A percentile compares a stretch with the other conserved stretches of the same genome.
These are phyloP conservation scores for Gnatocerus cornutus DNA, from an alignment of 2,888 invertebrate species.

Conservation along the genomic window DNA sequence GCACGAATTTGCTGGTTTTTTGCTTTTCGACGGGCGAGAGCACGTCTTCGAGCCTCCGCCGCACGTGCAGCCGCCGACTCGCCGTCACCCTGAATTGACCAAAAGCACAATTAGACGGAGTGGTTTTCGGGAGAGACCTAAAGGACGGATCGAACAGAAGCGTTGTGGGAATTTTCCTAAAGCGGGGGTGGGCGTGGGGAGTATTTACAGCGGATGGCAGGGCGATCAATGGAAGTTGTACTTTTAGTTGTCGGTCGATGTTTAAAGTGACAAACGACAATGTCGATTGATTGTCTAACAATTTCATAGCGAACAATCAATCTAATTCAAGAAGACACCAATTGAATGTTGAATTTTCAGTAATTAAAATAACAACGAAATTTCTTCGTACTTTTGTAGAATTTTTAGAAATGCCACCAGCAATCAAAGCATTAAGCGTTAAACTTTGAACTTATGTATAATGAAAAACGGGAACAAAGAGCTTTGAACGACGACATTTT, in stretches of 20 bases:
- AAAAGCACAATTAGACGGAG: too few species aligned
- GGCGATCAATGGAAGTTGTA: not conserved
- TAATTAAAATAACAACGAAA: too few species aligned
- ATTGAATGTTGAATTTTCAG: too few species aligned
- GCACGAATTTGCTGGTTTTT: slow-evolving; percentile 74
- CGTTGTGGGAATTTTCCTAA: slow-evolving; percentile 27
- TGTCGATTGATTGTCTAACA: too few species aligned
- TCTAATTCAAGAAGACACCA: too few species aligned
- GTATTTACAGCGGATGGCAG: slow-evolving; percentile 15
- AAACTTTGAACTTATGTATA: not conserved
- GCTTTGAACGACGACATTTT: slow-evolving; percentile 1
- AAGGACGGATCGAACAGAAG: slow-evolving; percentile 11
- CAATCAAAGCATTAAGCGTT: not conserved
- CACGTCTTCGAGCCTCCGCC: slow-evolving; percentile 81
- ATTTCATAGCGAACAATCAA: too few species aligned
- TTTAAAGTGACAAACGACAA: too few species aligned
- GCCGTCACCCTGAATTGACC: slow-evolving; percentile 69
- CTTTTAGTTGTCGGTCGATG: too few species aligned
- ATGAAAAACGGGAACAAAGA: not conserved
- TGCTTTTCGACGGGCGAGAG: slow-evolving; percentile 82
- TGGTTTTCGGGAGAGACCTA: too few species aligned
- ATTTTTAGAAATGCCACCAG: not conserved
- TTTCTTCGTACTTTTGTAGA: not conserved
- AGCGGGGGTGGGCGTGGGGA: slow-evolving; percentile 13
- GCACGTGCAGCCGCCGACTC: slow-evolving; percentile 74